Evolutionary conservation across 2,888 invertebrate species (phyloP).

Genomic region (Drosophila multiciliata): DNA sequence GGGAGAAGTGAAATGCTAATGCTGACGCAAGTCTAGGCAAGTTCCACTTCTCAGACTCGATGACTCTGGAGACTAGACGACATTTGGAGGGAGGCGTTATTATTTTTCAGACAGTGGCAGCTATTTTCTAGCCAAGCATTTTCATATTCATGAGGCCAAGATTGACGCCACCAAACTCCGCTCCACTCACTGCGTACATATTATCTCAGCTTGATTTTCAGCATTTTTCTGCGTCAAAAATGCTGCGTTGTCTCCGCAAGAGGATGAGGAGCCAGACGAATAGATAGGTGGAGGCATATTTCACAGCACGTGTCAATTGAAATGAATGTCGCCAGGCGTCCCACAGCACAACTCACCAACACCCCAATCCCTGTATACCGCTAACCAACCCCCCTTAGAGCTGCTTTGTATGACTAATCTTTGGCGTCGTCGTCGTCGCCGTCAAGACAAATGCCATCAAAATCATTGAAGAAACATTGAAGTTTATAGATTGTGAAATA

Average conservation of each 20-base stretch:
- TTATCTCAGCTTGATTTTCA: constrained; percentile 69
- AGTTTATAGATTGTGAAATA: constrained; percentile 15
- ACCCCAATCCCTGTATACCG: constrained; percentile 15
- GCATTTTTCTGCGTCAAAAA: constrained; percentile 74
- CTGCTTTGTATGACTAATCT: constrained; percentile 74
- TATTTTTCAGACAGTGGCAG: constrained; percentile 54
- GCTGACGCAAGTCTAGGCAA: constrained; percentile 65
- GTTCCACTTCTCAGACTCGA: neutral
- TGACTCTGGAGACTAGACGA: neutral
- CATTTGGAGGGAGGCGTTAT: constrained; percentile 1
- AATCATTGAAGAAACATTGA: constrained; percentile 17
- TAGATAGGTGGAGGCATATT: constrained; percentile 45
- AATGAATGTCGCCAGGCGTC: constrained; percentile 79
- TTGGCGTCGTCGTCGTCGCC: constrained; percentile 51
- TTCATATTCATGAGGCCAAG: constrained; percentile 73
- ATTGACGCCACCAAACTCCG: constrained; percentile 16
- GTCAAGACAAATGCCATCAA: constrained; percentile 52
- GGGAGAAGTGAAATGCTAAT: constrained; percentile 7
- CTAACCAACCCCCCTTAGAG: constrained; percentile 13
- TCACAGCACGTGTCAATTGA: constrained; percentile 81
- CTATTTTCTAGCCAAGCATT: constrained; percentile 73
- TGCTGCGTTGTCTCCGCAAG: constrained; percentile 56
- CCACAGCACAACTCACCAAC: constrained; percentile 47
- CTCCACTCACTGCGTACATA: constrained; percentile 41
- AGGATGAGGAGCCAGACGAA: constrained; percentile 6